Evolutionary conservation across 2,113 vertebrate genomes (phyloP).

Genomic region (Chaetorhynchus papuensis): DNA sequence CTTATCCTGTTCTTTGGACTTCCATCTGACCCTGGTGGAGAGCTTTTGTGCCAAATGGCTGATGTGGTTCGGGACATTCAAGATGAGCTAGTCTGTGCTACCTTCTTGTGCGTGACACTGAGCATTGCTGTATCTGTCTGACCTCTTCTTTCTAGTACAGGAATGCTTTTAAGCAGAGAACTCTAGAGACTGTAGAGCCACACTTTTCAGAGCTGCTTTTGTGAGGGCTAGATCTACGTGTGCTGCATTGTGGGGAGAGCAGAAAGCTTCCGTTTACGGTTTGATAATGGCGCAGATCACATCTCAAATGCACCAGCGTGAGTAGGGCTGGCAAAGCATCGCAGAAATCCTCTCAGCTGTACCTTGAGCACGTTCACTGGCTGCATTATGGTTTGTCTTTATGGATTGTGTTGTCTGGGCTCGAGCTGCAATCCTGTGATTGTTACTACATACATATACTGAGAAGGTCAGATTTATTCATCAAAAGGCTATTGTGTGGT

Average conservation of each 20-base stretch:
- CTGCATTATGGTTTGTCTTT: neutral
- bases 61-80: neutral
- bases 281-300: neutral
- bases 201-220: neutral
- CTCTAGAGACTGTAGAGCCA: neutral
- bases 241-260: neutral
- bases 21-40: neutral
- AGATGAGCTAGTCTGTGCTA: neutral
- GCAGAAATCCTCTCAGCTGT: neutral
- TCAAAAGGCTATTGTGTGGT: neutral
- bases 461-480: neutral
- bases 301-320: neutral
- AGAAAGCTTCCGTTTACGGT: neutral
- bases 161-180: constrained; percentile 16
- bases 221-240: neutral
- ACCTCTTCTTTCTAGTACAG: neutral
- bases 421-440: neutral
- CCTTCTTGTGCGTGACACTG: neutral
- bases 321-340: neutral
- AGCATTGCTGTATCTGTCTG: neutral
- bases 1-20: neutral
- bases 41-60: neutral
- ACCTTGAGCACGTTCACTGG: neutral
- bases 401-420: neutral
- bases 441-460: neutral